phyloP scores from a whole-genome alignment of 2,797 vertebrate genomes.

The Avahi laniger region DNA sequence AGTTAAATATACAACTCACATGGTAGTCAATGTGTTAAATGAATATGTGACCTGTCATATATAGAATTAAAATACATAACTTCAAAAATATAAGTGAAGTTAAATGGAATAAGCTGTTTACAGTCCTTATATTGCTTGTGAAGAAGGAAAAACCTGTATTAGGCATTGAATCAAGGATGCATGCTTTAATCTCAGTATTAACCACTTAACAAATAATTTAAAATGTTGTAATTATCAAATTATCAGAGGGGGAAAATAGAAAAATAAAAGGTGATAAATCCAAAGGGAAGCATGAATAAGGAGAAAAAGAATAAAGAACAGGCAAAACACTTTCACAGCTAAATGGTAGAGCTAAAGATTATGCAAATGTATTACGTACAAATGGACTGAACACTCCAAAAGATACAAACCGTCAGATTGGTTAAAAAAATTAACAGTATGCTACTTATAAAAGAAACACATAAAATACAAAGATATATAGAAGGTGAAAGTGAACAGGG shows the following conservation, averaged over 20 bases:
- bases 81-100: neutral
- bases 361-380: neutral
- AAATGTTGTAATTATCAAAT: neutral
- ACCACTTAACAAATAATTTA: neutral
- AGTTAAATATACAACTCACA: no score
- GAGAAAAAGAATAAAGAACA: neutral
- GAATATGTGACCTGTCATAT: neutral
- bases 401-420: neutral
- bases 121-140: neutral
- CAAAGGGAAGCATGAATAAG: neutral
- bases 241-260: neutral
- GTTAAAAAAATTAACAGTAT: neutral
- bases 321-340: neutral
- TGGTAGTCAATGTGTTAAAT: neutral
- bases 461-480: neutral
- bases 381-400: neutral
- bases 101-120: neutral
- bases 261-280: neutral
- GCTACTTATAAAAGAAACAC: neutral
- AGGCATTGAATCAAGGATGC: neutral
- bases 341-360: neutral
- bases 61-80: conserved; percentile 10
- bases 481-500: neutral
- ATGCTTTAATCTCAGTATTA: neutral
- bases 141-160: neutral